These are phyloP conservation scores for Mechanitis mazaeus DNA, from an alignment of 2,888 invertebrate genomes.

Conservation along the genomic window DNA sequence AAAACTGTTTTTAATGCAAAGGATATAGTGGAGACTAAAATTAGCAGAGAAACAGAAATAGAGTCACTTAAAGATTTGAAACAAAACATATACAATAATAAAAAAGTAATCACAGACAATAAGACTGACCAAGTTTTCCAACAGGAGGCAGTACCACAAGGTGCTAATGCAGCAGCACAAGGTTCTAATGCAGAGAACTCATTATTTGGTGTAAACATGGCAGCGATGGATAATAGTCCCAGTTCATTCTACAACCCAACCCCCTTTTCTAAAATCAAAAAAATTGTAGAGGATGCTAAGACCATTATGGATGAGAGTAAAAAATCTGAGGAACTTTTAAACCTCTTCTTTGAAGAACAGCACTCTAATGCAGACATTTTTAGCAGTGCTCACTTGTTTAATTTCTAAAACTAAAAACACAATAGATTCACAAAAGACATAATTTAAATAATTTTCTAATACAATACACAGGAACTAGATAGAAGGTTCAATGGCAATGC, in stretches of 20 bases:
- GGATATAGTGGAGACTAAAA: constrained; percentile 9
- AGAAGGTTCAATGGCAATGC: constrained; percentile 23
- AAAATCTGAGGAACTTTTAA: constrained; percentile 33
- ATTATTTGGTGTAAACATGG: constrained; percentile 5
- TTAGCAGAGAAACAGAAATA: constrained; percentile 11
- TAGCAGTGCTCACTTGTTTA: constrained; percentile 33
- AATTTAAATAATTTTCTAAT: too few relatives aligned
- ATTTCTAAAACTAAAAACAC: constrained; percentile 17
- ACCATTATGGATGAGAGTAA: constrained; percentile 42
- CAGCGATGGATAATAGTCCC: constrained; percentile 10
- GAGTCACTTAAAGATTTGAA: constrained; percentile 28
- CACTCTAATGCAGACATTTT: constrained; percentile 32
- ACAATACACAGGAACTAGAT: constrained; percentile 4
- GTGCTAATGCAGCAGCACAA: not conserved
- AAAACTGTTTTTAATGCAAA: constrained; percentile 13
- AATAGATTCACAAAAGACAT: too few relatives aligned
- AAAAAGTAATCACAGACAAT: not conserved
- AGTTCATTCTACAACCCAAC: constrained; percentile 17
- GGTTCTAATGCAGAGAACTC: not conserved
- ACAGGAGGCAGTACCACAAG: not conserved
- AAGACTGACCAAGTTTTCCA: not conserved
- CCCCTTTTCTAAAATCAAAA: constrained; percentile 26
- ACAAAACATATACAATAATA: constrained; percentile 18
- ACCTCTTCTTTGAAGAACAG: constrained; percentile 31
- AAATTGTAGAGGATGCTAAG: constrained; percentile 36